These are phyloP conservation scores for Dasysyrphus tricinctus DNA, from an alignment of 2,888 invertebrate species.

Conservation along the genomic window DNA sequence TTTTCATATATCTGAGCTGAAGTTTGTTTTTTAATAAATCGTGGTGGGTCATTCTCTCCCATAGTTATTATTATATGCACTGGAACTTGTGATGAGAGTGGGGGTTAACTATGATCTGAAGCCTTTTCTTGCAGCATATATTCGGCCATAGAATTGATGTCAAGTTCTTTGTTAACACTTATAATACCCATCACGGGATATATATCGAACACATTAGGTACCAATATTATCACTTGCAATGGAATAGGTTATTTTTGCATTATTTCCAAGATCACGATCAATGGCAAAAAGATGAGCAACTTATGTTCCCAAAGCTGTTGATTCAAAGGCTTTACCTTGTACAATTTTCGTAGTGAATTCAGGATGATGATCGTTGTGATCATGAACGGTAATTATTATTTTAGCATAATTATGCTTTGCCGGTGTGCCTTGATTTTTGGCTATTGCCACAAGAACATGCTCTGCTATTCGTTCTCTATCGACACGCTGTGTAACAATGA, in stretches of 20 bases:
- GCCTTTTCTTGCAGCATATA: slow-evolving; percentile 94
- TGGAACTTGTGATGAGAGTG: slow-evolving; percentile 90
- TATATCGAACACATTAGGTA: slow-evolving; percentile 92
- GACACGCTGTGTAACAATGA: slow-evolving; percentile 89
- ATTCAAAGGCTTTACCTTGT: slow-evolving; percentile 91
- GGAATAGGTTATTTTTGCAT: slow-evolving; percentile 91
- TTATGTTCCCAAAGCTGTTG: slow-evolving; percentile 89
- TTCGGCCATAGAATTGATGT: slow-evolving; percentile 89
- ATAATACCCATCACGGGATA: slow-evolving; percentile 92
- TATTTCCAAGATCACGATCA: slow-evolving; percentile 92
- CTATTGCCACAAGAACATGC: slow-evolving; percentile 95
- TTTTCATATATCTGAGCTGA: slow-evolving; percentile 93
- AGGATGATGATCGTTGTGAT: slow-evolving; percentile 96
- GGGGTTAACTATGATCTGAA: slow-evolving; percentile 90
- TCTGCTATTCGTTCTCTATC: slow-evolving; percentile 92
- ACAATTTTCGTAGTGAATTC: slow-evolving; percentile 92
- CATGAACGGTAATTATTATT: slow-evolving; percentile 91
- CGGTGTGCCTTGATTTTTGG: slow-evolving; percentile 94
- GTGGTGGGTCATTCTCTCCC: slow-evolving; percentile 93
- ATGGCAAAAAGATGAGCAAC: slow-evolving; percentile 91
- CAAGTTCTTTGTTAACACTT: slow-evolving; percentile 89
- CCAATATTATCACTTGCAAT: slow-evolving; percentile 95
- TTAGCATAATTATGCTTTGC: slow-evolving; percentile 93
- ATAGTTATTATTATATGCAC: slow-evolving; percentile 94
- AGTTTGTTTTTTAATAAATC: slow-evolving; percentile 82